Evolutionary conservation across 2,888 invertebrate genomes (phyloP), one percentile per base, ranked within the genome.

Genomic region (Parnassius glacialis): DNA sequence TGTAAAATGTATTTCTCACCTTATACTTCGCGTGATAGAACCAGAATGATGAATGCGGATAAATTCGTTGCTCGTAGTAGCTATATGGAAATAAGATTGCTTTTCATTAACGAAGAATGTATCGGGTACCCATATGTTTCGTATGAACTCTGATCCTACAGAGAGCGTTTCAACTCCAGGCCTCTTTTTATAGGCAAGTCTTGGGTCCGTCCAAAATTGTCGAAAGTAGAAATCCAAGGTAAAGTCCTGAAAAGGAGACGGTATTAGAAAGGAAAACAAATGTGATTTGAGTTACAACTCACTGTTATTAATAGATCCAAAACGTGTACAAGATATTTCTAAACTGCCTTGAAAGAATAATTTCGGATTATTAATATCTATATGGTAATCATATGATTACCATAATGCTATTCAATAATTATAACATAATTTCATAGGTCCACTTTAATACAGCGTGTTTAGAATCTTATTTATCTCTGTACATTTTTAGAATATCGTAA

Each of bases 91-190:
- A 94, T 99, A 99, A 75, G 99, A 98, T 93, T 98, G 98, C 93
- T 99, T 99, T 93, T 99, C 99, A 91, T 99, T 99, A 80, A 99
- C 99, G 93, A 99, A 99, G 93, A 99, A 99, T 71, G 99, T 99
- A 91, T 99, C 99, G 75, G 99, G 99, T 78, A 99, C 99, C 99
- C 99, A 99, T 87, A 99, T 98, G 89, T 97, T 97, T 91, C 97
- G 97, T 88, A 98, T 97, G 90, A 97, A 97, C 91, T 98, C 97
- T 67, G 97, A 97, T 74, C 97, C 97, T 74, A 98, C 98, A 75
- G 97, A 97, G 76, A 98, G 93, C 73, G 96, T 97, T 88, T 97
- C 97, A 75, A 98, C 96, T 76, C 96, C 97, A 70, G 95, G 95
- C 81, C 96, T 93, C 89, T 96, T 96, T 89, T 95, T 95, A 93